Base-by-base conservation (phyloP, 1,140 invertebrate genomes). In the Ceratina calcarata region DNA sequence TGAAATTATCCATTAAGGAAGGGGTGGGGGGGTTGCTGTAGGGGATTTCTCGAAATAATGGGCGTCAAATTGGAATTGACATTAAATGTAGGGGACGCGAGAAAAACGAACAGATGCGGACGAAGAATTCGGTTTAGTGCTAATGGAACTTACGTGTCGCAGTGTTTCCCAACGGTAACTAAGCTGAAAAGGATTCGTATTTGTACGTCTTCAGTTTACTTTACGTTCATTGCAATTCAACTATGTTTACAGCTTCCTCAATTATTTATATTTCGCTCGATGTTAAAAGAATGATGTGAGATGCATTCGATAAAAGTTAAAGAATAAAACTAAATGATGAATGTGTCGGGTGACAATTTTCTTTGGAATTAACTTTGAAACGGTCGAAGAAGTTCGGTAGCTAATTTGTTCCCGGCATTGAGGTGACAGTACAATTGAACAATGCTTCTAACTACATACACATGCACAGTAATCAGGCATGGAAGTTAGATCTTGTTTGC, bases 401-500 rank as follows among this genome's bases (percentile, higher is more conserved):
- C 51, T 53, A 77, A 77, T 70, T 70, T 37, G 22, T 37, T 27
- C 37, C 27, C 15, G 24, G 49, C 70, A 77, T 77, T 70, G 22
- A 51, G 66, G 69, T 77, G 37, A 45, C 37, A 70, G 18, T 15
- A 58, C 66, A 49, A 20, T 24, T 15, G 53, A 24, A 53, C 66
- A 58, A 61, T 77, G 57, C n/a, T 37, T 32, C 57, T 61, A 69
- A 70, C 66, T 70, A 77, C 70, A 57, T 70, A 77, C 66, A 70
- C 66, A 45, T 45, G 37, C 37, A 45, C 37, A 45, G 37, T 77
- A 77, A 77, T 77, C 70, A 77, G 45, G n/a, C 45, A 70, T 77
- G 66, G 74, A 77, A 77, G 66, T 77, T 77, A 70, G 66, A 77
- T 37, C 66, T 77, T 58, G 66, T 77, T 70, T 77, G 66, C 74